Evolutionary conservation across 2,797 vertebrate genomes (phyloP).

Genomic region (Buceros bicornis): DNA sequence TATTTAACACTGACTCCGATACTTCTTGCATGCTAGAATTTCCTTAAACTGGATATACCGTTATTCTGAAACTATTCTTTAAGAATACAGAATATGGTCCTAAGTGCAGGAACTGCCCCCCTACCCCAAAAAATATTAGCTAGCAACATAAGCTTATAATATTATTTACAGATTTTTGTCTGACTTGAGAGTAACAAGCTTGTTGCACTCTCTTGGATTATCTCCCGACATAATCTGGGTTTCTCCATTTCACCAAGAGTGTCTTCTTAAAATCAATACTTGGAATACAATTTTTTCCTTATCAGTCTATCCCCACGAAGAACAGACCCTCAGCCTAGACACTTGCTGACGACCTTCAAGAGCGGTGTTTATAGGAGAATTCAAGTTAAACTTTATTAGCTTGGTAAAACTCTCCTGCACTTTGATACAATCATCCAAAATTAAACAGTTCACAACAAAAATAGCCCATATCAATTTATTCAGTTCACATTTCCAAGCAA

Average conservation of each 20-base stretch:
- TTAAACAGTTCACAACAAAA: neutral
- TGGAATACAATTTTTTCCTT: neutral
- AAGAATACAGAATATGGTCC: neutral
- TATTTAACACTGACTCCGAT: neutral
- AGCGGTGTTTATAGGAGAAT: neutral
- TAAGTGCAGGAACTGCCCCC: neutral
- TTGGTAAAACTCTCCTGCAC: neutral
- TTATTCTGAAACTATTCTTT: neutral
- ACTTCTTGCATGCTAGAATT: neutral
- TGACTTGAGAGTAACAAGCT: neutral
- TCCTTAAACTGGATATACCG: neutral
- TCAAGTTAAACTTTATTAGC: conserved; percentile 25
- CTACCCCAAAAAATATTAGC: neutral
- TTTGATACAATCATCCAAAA: neutral
- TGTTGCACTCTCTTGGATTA: neutral
- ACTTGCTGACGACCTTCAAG: neutral
- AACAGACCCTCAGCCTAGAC: neutral
- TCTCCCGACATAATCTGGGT: neutral
- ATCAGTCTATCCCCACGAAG: neutral
- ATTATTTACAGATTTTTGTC: neutral
- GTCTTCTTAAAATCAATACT: neutral
- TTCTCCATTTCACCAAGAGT: neutral
- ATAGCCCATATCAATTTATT: neutral
- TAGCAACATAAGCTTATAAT: neutral
- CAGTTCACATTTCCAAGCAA: neutral